These are phyloP conservation scores for Lysandra bellargus DNA, from an alignment of 2,888 invertebrate species.

Conservation along the genomic window DNA sequence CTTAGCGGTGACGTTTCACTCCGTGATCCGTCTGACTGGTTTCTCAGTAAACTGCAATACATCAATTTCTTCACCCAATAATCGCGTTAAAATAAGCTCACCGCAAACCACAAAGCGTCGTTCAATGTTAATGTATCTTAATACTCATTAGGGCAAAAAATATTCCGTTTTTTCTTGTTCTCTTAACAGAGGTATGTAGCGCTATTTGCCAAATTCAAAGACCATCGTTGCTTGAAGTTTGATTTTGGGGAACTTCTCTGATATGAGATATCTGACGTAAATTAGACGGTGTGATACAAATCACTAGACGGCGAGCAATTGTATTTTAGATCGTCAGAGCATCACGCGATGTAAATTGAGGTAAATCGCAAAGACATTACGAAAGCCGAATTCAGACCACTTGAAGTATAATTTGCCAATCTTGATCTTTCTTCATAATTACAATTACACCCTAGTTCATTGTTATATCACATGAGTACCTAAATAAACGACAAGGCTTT, in stretches of 20 bases:
- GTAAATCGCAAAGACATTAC: constrained; percentile 37
- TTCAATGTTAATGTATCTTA: neutral
- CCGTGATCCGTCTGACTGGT: constrained; percentile 12
- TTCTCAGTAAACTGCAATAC: constrained; percentile 28
- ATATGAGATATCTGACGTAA: constrained; percentile 37
- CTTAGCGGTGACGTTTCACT: constrained; percentile 33
- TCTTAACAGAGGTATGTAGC: neutral
- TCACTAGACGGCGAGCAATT: constrained; percentile 42
- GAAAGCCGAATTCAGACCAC: neutral
- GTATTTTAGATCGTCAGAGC: constrained; percentile 38
- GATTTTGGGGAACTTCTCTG: neutral
- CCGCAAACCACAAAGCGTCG: neutral
- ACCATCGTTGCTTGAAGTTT: neutral
- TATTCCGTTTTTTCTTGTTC: neutral
- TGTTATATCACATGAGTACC: neutral
- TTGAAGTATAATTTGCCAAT: neutral
- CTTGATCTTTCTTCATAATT: neutral
- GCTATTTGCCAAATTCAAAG: neutral
- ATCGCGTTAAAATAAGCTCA: neutral
- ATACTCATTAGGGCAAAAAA: neutral
- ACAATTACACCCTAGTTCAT: neutral
- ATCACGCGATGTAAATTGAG: constrained; percentile 40
- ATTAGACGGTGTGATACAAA: constrained; percentile 44
- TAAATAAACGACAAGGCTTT: neutral
- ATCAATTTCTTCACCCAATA: constrained; percentile 13